A percentile compares a stretch with the other conserved stretches of the same genome.
phyloP scores from a whole-genome alignment of 2,888 invertebrate genomes.

The Zhuqinia jingwanae region DNA sequence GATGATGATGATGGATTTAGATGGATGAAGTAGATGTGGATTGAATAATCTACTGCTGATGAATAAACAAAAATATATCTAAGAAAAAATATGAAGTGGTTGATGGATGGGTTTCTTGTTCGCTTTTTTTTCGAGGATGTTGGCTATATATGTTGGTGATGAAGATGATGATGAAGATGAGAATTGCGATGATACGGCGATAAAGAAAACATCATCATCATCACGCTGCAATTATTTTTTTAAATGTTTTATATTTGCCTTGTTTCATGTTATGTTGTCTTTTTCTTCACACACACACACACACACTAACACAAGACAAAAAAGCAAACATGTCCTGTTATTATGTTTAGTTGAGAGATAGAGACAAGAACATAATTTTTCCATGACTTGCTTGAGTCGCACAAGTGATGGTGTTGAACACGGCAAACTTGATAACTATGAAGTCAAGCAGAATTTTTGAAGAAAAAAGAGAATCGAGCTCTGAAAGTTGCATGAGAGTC shows the following conservation, averaged over 20 bases:
- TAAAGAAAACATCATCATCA: slow-evolving; percentile 33
- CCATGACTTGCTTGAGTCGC: background rate
- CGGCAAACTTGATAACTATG: background rate
- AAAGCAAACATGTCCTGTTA: background rate
- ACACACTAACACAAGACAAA: no score
- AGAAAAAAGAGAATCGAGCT: background rate
- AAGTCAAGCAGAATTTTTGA: no score
- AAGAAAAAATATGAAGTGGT: background rate
- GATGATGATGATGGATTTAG: slow-evolving; percentile 24
- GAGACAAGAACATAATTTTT: background rate
- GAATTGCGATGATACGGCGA: background rate
- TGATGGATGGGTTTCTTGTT: background rate
- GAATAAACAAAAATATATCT: slow-evolving; percentile 14
- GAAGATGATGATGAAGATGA: background rate
- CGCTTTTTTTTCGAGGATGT: background rate
- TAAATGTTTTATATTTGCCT: background rate
- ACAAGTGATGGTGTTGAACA: background rate
- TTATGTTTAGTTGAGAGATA: background rate
- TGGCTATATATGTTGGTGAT: background rate
- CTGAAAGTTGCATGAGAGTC: no score
- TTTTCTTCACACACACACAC: background rate
- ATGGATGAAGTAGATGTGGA: slow-evolving; percentile 4
- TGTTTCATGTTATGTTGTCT: background rate
- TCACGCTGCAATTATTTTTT: background rate
- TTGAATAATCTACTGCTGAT: slow-evolving; percentile 21